Percentiles rank a stretch among this genome's conserved stretches.
phyloP scores from a whole-genome alignment of 1,140 invertebrate species.

The Trichogramma pretiosum region DNA sequence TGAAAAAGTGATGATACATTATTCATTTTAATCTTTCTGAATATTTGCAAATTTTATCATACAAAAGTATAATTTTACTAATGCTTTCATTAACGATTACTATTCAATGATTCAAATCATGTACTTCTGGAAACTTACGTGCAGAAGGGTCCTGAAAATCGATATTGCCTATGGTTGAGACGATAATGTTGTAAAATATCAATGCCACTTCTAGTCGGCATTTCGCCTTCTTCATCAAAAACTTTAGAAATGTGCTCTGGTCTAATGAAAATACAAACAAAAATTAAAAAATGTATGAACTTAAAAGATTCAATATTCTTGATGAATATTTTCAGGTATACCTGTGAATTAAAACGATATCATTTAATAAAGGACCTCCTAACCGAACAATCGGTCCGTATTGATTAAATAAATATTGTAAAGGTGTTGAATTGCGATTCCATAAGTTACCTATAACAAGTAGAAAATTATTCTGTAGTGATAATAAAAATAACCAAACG shows the following conservation, averaged over 20 bases:
- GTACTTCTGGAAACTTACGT: constrained; percentile 47
- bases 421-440: constrained; percentile 37
- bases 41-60: constrained; percentile 11
- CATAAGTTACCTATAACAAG: constrained; percentile 35
- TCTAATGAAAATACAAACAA: constrained; percentile 37
- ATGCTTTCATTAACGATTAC: too few relatives aligned
- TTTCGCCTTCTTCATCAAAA: constrained; percentile 49
- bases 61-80: too few relatives aligned
- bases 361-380: constrained; percentile 50
- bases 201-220: constrained; percentile 50
- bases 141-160: constrained; percentile 48
- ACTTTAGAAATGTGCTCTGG: constrained; percentile 55
- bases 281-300: background rate
- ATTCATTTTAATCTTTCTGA: constrained; percentile 9
- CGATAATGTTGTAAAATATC: constrained; percentile 55
- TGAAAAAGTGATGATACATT: too few relatives aligned
- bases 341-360: constrained; percentile 50
- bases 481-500: too few relatives aligned
- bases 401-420: constrained; percentile 50
- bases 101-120: too few relatives aligned
- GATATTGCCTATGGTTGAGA: constrained; percentile 45
- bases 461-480: too few relatives aligned
- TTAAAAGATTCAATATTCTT: too few relatives aligned
- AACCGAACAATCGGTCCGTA: constrained; percentile 56
- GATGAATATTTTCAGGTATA: constrained; percentile 6